These are phyloP conservation scores for Hymenopus coronatus DNA, from an alignment of 2,888 invertebrate species.

Conservation along the genomic window DNA sequence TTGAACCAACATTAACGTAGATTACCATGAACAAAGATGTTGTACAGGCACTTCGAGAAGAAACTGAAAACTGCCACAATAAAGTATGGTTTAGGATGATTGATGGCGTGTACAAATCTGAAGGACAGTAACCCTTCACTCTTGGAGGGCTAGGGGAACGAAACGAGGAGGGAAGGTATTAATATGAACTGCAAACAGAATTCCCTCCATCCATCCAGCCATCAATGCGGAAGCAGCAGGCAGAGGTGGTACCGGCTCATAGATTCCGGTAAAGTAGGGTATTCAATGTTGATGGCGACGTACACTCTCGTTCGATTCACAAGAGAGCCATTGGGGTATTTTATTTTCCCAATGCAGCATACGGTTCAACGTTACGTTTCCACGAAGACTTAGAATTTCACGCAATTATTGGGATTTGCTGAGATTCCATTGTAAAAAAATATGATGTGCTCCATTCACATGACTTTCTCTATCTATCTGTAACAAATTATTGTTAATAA, in stretches of 20 bases:
- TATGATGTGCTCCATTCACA: too few species aligned
- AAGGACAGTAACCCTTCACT: background rate
- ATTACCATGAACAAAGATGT: too few species aligned
- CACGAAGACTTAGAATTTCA: too few species aligned
- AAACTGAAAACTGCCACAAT: background rate
- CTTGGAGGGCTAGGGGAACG: background rate
- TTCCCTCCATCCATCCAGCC: background rate
- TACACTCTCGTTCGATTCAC: background rate
- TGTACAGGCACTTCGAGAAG: background rate
- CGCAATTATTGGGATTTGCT: too few species aligned
- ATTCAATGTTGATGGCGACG: background rate
- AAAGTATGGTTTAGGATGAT: background rate
- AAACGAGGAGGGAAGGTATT: slow-evolving; percentile 4
- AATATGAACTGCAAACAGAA: slow-evolving; percentile 19
- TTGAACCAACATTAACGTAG: too few species aligned
- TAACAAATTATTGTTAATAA: too few species aligned
- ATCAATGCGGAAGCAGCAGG: background rate
- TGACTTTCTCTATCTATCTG: too few species aligned
- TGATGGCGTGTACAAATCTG: background rate
- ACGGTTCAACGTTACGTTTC: too few species aligned
- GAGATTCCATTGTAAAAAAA: background rate
- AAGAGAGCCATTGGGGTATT: background rate
- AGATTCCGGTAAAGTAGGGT: background rate
- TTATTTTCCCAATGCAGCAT: too few species aligned
- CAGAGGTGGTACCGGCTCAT: background rate